Evolutionary conservation across 2,797 vertebrate genomes (phyloP).

Genomic region (Pangasius macronema): DNA sequence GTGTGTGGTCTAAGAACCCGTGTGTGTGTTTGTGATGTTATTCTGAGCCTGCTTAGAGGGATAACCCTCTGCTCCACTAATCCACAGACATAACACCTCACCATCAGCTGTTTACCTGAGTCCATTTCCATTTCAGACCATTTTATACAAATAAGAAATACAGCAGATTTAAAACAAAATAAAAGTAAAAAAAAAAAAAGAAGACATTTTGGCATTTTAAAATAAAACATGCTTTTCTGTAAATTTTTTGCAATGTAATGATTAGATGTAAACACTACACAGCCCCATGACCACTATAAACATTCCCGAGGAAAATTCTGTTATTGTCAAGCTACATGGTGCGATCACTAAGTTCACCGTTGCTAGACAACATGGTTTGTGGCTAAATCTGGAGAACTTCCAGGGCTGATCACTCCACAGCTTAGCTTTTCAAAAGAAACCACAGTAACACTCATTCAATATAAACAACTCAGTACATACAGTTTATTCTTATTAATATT

Average conservation of each 20-base stretch:
- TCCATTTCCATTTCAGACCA: neutral
- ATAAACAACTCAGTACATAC: neutral
- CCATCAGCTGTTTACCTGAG: slow-evolving; percentile 42
- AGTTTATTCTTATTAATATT: neutral
- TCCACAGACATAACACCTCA: slow-evolving; percentile 56
- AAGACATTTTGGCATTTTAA: neutral
- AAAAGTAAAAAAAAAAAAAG: neutral
- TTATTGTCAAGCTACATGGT: neutral
- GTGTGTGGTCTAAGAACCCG: slow-evolving; percentile 9
- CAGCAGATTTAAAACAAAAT: neutral
- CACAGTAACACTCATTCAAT: neutral
- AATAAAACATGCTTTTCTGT: neutral
- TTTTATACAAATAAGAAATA: neutral
- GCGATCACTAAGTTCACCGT: neutral
- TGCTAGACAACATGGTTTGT: slow-evolving; percentile 6
- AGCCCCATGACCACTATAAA: neutral
- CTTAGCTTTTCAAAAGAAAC: neutral
- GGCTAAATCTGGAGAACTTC: neutral
- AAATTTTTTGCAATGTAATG: neutral
- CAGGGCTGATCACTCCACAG: neutral
- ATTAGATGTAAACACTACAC: neutral
- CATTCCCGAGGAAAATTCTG: slow-evolving; percentile 14
- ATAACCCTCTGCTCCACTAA: slow-evolving; percentile 62
- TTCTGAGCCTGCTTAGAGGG: slow-evolving; percentile 29
- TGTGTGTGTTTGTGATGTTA: slow-evolving; percentile 17